phyloP scores from a whole-genome alignment of 2,113 vertebrate species.

The Nothoprocta perdicaria region DNA sequence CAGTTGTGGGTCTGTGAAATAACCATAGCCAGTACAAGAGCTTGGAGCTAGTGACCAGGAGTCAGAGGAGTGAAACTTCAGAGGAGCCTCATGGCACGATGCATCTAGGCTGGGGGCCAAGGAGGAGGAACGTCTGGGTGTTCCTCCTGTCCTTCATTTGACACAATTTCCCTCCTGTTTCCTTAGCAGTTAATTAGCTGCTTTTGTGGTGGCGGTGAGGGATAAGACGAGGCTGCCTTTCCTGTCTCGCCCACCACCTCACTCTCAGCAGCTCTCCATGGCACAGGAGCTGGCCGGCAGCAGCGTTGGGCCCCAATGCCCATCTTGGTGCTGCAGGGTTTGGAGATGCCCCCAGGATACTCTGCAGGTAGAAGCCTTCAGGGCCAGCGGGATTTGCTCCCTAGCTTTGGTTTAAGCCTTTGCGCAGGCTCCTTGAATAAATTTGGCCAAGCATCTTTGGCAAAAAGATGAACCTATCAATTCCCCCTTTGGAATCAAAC shows the following conservation, averaged over 20 bases:
- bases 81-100: not conserved
- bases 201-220: not conserved
- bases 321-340: not conserved
- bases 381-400: not conserved
- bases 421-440: not conserved
- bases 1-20: not conserved
- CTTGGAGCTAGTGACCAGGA: not conserved
- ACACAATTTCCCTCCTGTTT: not conserved
- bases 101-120: not conserved
- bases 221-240: not conserved
- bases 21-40: not conserved
- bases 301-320: not conserved
- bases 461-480: not conserved
- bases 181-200: not conserved
- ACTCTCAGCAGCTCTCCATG: not conserved
- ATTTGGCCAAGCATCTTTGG: not conserved
- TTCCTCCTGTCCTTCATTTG: not conserved
- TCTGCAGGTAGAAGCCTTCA: not conserved
- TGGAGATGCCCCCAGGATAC: not conserved
- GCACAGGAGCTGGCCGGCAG: not conserved
- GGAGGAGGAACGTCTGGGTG: not conserved
- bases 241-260: not conserved
- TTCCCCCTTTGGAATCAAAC: no score
- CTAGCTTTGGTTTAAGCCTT: not conserved
- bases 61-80: conserved; percentile 1